phyloP scores from a whole-genome alignment of 2,797 vertebrate genomes.

The Macroramphosus scolopax region DNA sequence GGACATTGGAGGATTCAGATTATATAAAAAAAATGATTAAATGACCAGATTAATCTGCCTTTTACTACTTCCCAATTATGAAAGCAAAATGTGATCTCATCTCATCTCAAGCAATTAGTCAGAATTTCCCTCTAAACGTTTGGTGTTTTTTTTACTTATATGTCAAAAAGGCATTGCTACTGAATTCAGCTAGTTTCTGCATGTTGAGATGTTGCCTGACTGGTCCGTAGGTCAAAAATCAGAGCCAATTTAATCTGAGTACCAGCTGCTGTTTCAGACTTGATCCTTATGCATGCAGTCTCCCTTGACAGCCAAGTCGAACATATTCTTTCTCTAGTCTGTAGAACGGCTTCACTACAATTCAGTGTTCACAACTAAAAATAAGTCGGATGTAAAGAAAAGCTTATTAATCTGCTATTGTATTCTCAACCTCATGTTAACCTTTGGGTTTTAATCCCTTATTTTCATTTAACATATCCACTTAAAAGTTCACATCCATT shows the following conservation, averaged over 20 bases:
- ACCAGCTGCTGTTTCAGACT: slow-evolving; percentile 7
- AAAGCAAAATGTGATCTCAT: no score
- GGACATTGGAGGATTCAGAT: no score
- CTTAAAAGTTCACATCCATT: slow-evolving; percentile 7
- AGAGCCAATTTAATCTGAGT: neutral
- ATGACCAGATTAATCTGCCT: no score
- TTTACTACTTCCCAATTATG: no score
- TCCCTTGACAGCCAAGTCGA: slow-evolving; percentile 15
- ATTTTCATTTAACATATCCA: slow-evolving; percentile 14
- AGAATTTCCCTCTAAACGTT: no score
- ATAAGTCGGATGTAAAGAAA: slow-evolving; percentile 25
- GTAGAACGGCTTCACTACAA: slow-evolving; percentile 12
- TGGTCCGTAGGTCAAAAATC: slow-evolving; percentile 1
- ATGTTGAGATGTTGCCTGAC: slow-evolving; percentile 2
- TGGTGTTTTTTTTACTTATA: no score
- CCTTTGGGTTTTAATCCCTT: slow-evolving; percentile 15
- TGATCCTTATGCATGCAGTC: neutral
- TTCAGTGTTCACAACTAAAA: slow-evolving; percentile 34
- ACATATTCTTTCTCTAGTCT: no score
- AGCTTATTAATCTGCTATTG: slow-evolving; percentile 28
- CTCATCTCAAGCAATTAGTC: no score
- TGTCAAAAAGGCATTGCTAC: no score
- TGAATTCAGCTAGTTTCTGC: neutral
- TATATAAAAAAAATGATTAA: no score
- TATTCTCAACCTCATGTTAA: slow-evolving; percentile 26